phyloP scores from a whole-genome alignment of 2,888 invertebrate species.

The Drosophila monieri region DNA sequence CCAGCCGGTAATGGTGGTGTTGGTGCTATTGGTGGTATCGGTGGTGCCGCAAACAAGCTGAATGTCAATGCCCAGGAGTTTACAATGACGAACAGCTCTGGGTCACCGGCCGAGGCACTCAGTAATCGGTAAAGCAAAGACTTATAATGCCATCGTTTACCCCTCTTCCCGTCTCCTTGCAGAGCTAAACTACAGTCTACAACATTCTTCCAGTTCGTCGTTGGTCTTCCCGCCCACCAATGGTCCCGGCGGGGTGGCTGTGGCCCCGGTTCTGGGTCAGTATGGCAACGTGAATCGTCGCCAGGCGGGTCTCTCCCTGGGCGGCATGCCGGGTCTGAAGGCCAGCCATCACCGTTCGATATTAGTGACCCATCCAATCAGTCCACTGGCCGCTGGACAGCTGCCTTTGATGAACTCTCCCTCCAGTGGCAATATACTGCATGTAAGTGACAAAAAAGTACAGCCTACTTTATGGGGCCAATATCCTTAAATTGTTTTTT shows the following conservation, averaged over 20 bases:
- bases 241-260: slow-evolving; percentile 85
- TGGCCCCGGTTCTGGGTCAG: slow-evolving; percentile 84
- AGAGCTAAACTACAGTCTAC: slow-evolving; percentile 84
- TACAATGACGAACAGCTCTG: slow-evolving; percentile 86
- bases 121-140: slow-evolving; percentile 80
- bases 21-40: slow-evolving; percentile 34
- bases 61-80: slow-evolving; percentile 96
- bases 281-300: slow-evolving; percentile 81
- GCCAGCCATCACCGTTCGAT: slow-evolving; percentile 80
- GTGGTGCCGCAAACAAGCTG: slow-evolving; percentile 86
- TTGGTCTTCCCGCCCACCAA: slow-evolving; percentile 77
- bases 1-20: slow-evolving; percentile 41
- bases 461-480: neutral
- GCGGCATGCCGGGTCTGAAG: slow-evolving; percentile 69
- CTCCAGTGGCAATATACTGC: slow-evolving; percentile 89
- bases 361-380: slow-evolving; percentile 82
- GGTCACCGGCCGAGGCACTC: slow-evolving; percentile 72
- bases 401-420: slow-evolving; percentile 86
- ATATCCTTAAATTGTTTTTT: neutral
- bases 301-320: slow-evolving; percentile 83
- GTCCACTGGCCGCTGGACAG: slow-evolving; percentile 72
- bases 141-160: slow-evolving; percentile 65
- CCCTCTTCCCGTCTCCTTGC: slow-evolving; percentile 78
- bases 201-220: slow-evolving; percentile 84
- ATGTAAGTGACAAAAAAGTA: slow-evolving; percentile 79